Evolutionary conservation across 2,888 invertebrate genomes (phyloP), one percentile per base, ranked within the genome.

Genomic region (Rhabditoides inermis): DNA sequence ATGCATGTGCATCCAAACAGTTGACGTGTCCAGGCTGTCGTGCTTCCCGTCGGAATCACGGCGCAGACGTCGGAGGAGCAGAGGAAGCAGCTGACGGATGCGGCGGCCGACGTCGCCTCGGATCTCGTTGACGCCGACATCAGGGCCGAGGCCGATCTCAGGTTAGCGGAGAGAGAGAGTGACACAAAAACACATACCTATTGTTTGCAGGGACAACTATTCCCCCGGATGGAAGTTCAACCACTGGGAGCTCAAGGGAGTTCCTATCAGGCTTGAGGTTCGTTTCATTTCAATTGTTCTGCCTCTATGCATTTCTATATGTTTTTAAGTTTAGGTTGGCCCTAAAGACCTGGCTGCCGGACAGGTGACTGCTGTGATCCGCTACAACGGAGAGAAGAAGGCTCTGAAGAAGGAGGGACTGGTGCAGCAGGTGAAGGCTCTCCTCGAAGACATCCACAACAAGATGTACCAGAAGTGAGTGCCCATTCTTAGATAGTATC

Each of bases 191-290:
- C 10, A 23, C 6, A 18, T 15, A 44, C 3, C 3, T 15, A 30
- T 26, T 5, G 10, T 25, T 56, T 53, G 28, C 12, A 66, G 72
- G 50, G 89, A 88, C 72, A 92, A 95, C 79, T 91, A 94, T 77
- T 91, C 94, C 15, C 94, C 95, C 0, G 98, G 95, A 0, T 99
- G 98, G 98, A 99, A 98, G 80, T 94, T 90, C 77, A 92, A 91
- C 77, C 88, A 92, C 76, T 92, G 91, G 91, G 91, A 92, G 77
- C 79, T 92, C 32, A 92, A 91, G 52, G 75, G 75, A 45, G 75
- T 75, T 20, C 75, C 75, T 42, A 62, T 75, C 28, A 64, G 75
- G 18, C 54, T 72, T 37, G 67, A 67, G 46, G 45, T 55, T 41
- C 10, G 6, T 32, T 25, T 32, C 7, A 28, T n/a, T 1, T 18